These are phyloP conservation scores for Ruditapes philippinarum DNA, from an alignment of 1,140 invertebrate species.

Conservation along the genomic window DNA sequence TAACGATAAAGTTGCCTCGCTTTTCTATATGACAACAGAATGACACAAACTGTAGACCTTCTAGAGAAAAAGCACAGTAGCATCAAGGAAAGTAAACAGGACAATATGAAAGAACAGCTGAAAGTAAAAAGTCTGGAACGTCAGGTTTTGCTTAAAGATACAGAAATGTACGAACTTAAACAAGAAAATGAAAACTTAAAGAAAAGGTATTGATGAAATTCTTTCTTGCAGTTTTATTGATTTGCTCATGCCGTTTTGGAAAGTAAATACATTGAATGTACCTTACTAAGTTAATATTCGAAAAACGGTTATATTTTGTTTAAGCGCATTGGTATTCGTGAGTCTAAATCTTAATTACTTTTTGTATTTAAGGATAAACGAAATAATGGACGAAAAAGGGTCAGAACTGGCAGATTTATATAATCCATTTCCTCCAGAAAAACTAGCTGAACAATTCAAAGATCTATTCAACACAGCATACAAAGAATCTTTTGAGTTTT, in stretches of 20 bases:
- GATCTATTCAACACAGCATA: slow-evolving; percentile 26
- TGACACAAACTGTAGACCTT: slow-evolving; percentile 22
- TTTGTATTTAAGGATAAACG: slow-evolving; percentile 25
- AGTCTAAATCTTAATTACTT: background rate
- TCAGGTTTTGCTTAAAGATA: slow-evolving; percentile 39
- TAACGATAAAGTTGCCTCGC: no score
- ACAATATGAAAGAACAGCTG: slow-evolving; percentile 56
- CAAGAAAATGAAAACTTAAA: slow-evolving; percentile 45
- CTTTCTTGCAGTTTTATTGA: no score
- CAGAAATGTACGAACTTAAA: slow-evolving; percentile 39
- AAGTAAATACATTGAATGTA: no score
- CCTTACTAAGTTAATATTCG: no score
- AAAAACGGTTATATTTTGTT: no score
- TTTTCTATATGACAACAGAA: background rate
- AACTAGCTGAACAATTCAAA: slow-evolving; percentile 41
- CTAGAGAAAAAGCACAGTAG: slow-evolving; percentile 46
- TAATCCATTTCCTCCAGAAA: slow-evolving; percentile 45
- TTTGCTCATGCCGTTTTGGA: background rate
- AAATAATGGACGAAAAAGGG: slow-evolving; percentile 35
- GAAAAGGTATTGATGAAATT: slow-evolving; percentile 38
- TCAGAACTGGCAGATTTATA: slow-evolving; percentile 43
- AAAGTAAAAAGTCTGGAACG: slow-evolving; percentile 59
- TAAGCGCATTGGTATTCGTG: no score
- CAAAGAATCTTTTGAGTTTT: slow-evolving; percentile 44
- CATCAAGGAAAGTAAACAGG: slow-evolving; percentile 49